Conservation (phyloP, 2,113 vertebrate genomes). For the Coptodon rendalli region DNA sequence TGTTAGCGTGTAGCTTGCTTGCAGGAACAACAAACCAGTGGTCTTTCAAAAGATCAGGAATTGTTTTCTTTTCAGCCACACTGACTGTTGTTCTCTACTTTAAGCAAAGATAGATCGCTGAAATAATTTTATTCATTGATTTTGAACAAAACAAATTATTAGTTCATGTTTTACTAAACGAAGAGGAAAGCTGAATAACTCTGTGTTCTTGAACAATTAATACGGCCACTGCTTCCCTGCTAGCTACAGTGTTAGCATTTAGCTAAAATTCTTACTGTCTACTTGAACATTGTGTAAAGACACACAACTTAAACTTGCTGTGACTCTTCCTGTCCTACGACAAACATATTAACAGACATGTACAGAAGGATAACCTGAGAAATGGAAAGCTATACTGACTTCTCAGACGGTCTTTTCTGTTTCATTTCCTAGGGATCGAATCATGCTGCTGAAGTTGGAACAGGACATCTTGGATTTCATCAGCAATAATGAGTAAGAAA, state of each 20-base stretch:
- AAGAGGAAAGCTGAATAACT: background rate
- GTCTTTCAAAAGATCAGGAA: background rate
- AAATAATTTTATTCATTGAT: background rate
- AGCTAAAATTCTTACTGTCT: background rate
- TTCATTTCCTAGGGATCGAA: slow-evolving; percentile 84
- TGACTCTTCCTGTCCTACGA: background rate
- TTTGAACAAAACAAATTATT: background rate
- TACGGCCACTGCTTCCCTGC: background rate
- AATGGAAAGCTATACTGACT: background rate
- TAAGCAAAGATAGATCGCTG: background rate
- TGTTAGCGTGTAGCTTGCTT: background rate
- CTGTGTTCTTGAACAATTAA: background rate
- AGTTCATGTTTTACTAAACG: background rate
- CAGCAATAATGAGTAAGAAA: slow-evolving; percentile 95
- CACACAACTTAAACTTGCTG: background rate
- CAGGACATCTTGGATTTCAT: slow-evolving; percentile 99
- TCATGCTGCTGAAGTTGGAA: slow-evolving; percentile 99
- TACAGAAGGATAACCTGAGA: background rate
- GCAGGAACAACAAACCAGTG: background rate
- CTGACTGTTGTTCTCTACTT: background rate
- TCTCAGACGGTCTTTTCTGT: background rate
- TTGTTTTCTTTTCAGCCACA: background rate
- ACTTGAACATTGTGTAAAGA: background rate
- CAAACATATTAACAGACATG: background rate
- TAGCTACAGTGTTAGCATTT: background rate